Evolutionary conservation across 2,797 vertebrate species (phyloP).

Genomic region (Thalassophryne amazonica): DNA sequence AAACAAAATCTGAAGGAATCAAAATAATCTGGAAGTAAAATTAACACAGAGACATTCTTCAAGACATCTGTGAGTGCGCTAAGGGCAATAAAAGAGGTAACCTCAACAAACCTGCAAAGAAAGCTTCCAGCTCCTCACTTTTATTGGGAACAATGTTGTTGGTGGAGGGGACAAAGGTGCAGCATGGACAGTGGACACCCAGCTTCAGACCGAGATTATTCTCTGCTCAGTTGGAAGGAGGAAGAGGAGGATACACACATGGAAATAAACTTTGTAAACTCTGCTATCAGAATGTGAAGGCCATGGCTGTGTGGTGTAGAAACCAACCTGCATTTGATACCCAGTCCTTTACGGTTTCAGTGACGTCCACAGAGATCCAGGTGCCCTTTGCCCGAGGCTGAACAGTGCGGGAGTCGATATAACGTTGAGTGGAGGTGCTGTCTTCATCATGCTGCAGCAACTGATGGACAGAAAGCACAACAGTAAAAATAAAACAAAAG

Average conservation of each 20-base stretch:
- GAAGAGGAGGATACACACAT: background rate
- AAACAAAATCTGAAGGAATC: too few relatives aligned
- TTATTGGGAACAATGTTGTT: conserved; percentile 84
- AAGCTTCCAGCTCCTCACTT: conserved; percentile 82
- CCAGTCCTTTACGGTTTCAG: conserved; percentile 84
- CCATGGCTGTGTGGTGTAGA: background rate
- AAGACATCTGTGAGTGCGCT: background rate
- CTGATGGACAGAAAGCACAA: conserved; percentile 48
- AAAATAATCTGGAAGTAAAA: too few relatives aligned
- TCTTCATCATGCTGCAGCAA: conserved; percentile 76
- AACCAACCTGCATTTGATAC: conserved; percentile 76
- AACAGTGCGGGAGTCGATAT: conserved; percentile 81
- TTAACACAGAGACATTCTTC: too few relatives aligned
- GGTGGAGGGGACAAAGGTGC: conserved; percentile 81
- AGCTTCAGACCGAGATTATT: conserved; percentile 82
- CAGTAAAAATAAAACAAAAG: too few relatives aligned
- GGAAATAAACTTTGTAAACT: background rate
- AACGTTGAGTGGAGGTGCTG: conserved; percentile 77
- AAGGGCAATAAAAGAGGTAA: background rate
- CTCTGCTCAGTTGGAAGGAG: conserved; percentile 52
- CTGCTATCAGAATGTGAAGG: background rate
- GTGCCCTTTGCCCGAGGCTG: conserved; percentile 73
- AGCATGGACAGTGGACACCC: conserved; percentile 84
- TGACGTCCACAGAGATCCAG: conserved; percentile 82
- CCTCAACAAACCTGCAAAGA: conserved; percentile 77